These are phyloP conservation scores for Drosophila paulistorum DNA, from an alignment of 1,140 invertebrate genomes.

Conservation along the genomic window DNA sequence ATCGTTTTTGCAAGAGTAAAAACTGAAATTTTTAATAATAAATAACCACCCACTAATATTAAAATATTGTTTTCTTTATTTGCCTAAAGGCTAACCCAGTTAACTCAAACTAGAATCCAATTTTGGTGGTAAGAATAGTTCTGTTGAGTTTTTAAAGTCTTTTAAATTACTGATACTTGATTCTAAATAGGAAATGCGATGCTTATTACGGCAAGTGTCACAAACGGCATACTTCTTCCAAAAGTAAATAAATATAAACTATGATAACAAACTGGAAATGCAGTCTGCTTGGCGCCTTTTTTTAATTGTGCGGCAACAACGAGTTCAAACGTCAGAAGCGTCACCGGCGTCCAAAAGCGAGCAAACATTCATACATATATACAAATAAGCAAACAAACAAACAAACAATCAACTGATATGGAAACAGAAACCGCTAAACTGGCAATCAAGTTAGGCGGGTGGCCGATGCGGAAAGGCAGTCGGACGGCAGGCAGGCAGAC, in stretches of 20 bases:
- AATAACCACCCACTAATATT: too few species aligned
- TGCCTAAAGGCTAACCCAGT: too few species aligned
- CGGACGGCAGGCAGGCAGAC: constrained; percentile 8
- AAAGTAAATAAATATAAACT: not conserved
- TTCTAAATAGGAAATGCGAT: not conserved
- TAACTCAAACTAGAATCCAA: too few species aligned
- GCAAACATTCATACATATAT: constrained; percentile 55
- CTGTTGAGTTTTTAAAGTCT: too few species aligned
- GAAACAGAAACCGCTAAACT: constrained; percentile 42
- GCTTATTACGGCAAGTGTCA: not conserved
- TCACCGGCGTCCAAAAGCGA: constrained; percentile 12
- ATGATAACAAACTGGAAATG: constrained; percentile 14
- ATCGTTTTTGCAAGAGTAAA: too few species aligned
- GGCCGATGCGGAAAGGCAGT: constrained; percentile 16
- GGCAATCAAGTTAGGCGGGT: constrained; percentile 8
- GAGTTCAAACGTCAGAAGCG: constrained; percentile 47
- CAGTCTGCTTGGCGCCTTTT: constrained; percentile 51
- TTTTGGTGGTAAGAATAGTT: too few species aligned
- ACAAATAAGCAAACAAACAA: constrained; percentile 54
- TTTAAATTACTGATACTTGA: too few species aligned
- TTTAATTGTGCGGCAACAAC: constrained; percentile 29
- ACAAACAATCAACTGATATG: constrained; percentile 63
- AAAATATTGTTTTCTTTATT: too few species aligned
- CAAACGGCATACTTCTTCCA: not conserved
- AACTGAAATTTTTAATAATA: too few species aligned